Evolutionary conservation across 2,888 invertebrate genomes (phyloP), one percentile per base, ranked within the genome.

Genomic region (Lumbricus terrestris): DNA sequence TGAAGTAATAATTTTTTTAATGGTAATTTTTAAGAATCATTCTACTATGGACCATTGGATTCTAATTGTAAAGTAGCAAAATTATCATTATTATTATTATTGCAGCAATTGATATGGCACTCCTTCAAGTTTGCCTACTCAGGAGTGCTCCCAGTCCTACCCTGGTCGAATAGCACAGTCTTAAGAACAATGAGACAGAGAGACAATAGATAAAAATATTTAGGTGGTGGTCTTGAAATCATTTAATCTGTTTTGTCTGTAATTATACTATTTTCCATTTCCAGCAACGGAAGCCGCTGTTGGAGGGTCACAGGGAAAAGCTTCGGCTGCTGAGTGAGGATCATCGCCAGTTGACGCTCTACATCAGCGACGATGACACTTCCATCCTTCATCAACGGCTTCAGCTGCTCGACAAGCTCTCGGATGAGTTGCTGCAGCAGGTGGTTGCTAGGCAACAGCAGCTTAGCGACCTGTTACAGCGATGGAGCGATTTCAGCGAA

Each of bases 361-460:
- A 92, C 37, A 92, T 94, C 23, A 93, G 93, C 88, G 92, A 94
- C n/a, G 94, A 94, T 89, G 94, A 94, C 92, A 92, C 94, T 88
- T 93, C 93, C 90, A 92, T 94, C 34, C 93, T 95, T 40, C 93
- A 93, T 89, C 94, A 94, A 91, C 92, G 94, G 38, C 93, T 94
- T 37, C 91, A 93, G 20, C 93, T 95, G 85, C 93, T 94, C 23
- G 93, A 93, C 92, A 94, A 94, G 92, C 94, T 94, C 91, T 95
- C 94, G 94, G 93, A 93, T 85, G 95, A 95, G 91, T 92, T 94
- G 15, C 92, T 92, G 54, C 93, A 93, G 88, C 94, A 94, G 92
- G 93, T 94, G 42, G 38, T 33, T 29, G 29, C 35, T 16, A 54
- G 92, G 34, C 88, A 90, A 69, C 90, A 89, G 34, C 38, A 38